These are phyloP conservation scores for Gouania willdenowi DNA, from an alignment of 2,797 vertebrate genomes.

Conservation along the genomic window DNA sequence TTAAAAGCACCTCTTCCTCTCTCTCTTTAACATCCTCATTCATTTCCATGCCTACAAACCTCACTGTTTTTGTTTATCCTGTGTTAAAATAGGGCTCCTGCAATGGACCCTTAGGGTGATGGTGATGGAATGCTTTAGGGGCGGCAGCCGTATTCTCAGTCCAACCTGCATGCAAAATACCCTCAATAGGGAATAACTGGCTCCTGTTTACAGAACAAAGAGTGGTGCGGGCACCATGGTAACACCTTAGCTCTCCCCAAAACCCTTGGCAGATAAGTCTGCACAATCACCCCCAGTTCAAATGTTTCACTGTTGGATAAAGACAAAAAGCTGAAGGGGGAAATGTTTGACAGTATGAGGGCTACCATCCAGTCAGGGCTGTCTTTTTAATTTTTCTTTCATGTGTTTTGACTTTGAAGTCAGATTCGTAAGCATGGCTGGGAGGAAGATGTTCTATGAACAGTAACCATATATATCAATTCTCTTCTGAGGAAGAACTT, in stretches of 20 bases:
- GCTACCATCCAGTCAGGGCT: constrained; percentile 58
- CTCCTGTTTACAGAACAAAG: constrained; percentile 57
- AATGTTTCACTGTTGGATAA: constrained; percentile 59
- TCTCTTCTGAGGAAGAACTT: too few species aligned
- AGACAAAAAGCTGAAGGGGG: constrained; percentile 40
- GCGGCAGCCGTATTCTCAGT: constrained; percentile 58
- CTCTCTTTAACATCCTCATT: constrained; percentile 27
- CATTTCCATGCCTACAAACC: constrained; percentile 36
- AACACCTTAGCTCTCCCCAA: constrained; percentile 59
- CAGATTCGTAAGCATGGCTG: constrained; percentile 73
- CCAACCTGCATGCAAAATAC: constrained; percentile 69
- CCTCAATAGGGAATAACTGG: constrained; percentile 67
- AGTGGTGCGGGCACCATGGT: constrained; percentile 55
- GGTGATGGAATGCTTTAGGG: constrained; percentile 73
- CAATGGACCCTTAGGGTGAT: constrained; percentile 66
- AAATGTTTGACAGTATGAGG: constrained; percentile 60
- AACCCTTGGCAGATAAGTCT: constrained; percentile 59
- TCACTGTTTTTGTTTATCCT: constrained; percentile 29
- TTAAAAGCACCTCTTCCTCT: constrained; percentile 27
- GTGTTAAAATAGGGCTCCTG: constrained; percentile 55
- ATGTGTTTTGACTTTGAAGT: constrained; percentile 74
- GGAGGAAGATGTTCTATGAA: constrained; percentile 50
- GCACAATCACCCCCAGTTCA: constrained; percentile 60
- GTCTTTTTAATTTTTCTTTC: constrained; percentile 66
- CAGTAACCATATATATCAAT: constrained; percentile 48